Conservation (phyloP, 2,888 invertebrate species). For the Acronicta leporina region DNA sequence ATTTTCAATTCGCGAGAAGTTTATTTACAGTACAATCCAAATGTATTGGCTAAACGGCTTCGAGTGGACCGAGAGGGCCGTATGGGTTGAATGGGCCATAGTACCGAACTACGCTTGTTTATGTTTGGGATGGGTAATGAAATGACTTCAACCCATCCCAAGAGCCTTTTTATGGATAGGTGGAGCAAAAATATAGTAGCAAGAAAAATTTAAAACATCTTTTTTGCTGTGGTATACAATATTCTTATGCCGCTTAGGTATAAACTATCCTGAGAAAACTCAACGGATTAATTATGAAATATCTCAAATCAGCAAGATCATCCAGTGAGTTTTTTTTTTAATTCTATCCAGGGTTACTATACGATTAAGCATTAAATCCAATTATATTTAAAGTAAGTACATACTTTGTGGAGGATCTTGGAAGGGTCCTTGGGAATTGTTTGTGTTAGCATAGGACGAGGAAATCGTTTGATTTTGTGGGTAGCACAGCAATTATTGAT, state of each 20-base stretch:
- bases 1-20: conserved; percentile 31
- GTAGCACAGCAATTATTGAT: too few relatives aligned
- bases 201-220: conserved; percentile 25
- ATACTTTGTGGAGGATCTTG: too few relatives aligned
- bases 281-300: too few relatives aligned
- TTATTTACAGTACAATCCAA: conserved; percentile 27
- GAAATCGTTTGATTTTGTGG: too few relatives aligned
- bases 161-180: conserved; percentile 26
- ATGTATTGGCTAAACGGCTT: conserved; percentile 26
- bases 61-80: conserved; percentile 7
- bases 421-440: too few relatives aligned
- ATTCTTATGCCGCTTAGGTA: conserved; percentile 24
- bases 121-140: conserved; percentile 15
- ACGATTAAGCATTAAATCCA: too few relatives aligned
- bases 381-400: too few relatives aligned
- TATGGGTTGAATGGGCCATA: conserved; percentile 1
- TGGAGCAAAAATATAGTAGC: conserved; percentile 19
- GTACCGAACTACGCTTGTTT: conserved; percentile 17
- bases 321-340: too few relatives aligned
- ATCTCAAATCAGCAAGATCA: too few relatives aligned
- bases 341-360: too few relatives aligned
- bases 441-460: too few relatives aligned
- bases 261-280: too few relatives aligned
- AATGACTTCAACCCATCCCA: conserved; percentile 21
- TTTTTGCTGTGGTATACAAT: conserved; percentile 28